These are phyloP conservation scores for Danio aesculapii DNA, from an alignment of 2,797 vertebrate species.

Conservation along the genomic window DNA sequence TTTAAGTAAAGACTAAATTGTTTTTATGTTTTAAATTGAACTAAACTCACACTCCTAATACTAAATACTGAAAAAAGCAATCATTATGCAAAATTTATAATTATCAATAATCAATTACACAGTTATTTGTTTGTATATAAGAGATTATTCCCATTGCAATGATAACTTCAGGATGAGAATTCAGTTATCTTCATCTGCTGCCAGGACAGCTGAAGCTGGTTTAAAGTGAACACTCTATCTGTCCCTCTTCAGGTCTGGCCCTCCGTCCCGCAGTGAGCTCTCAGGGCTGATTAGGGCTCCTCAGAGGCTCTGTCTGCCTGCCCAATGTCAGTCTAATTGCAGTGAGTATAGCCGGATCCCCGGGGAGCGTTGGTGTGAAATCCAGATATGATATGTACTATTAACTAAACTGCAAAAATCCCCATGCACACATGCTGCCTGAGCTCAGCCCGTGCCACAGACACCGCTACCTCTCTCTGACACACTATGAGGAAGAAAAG, in stretches of 20 bases:
- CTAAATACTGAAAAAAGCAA: too few species aligned
- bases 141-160: too few species aligned
- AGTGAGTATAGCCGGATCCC: constrained; percentile 50
- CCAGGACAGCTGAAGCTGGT: not conserved
- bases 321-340: constrained; percentile 64
- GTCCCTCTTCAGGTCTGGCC: constrained; percentile 19
- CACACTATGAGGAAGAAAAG: constrained; percentile 15
- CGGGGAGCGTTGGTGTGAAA: constrained; percentile 61
- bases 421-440: constrained; percentile 40
- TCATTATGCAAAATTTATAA: too few species aligned
- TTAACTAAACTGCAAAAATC: constrained; percentile 65
- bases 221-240: constrained; percentile 16
- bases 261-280: constrained; percentile 34
- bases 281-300: constrained; percentile 58
- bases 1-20: too few species aligned
- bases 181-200: constrained; percentile 3
- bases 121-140: too few species aligned
- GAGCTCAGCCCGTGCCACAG: constrained; percentile 19
- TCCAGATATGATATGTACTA: constrained; percentile 69
- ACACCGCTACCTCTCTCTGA: constrained; percentile 25
- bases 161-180: too few species aligned
- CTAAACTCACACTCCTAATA: too few species aligned
- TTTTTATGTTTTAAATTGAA: too few species aligned
- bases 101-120: too few species aligned
- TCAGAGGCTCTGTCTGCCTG: constrained; percentile 50